Percentiles rank a stretch among this genome's conserved stretches.
phyloP scores from a whole-genome alignment of 92 coral and sea anemone species.

The Hydrozoanthus gracilis region DNA sequence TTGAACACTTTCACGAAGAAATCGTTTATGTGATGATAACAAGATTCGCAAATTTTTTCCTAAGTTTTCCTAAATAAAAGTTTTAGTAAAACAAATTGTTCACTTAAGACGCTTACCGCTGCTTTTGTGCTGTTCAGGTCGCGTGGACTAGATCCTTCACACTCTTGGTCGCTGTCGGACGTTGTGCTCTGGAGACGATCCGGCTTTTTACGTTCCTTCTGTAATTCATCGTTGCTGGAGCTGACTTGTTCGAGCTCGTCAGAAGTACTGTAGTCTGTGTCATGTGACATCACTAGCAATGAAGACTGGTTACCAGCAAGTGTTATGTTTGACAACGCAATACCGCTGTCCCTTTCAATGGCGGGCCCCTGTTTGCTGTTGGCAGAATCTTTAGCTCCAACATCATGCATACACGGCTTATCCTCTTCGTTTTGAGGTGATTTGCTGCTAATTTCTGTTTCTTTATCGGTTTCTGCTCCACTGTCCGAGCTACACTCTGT shows the following conservation, averaged over 20 bases:
- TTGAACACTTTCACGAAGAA: too few species aligned
- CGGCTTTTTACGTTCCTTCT: background rate
- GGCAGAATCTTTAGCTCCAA: background rate
- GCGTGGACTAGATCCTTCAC: background rate
- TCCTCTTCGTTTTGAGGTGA: background rate
- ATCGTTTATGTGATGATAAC: too few species aligned
- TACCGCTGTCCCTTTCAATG: constrained; percentile 11
- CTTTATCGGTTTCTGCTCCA: background rate
- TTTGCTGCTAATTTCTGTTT: background rate
- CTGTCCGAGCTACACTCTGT: constrained; percentile 34
- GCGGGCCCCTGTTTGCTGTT: background rate
- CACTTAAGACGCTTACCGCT: background rate
- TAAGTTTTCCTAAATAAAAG: too few species aligned
- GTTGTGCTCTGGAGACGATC: background rate
- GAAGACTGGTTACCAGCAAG: constrained; percentile 15
- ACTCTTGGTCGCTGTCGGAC: background rate
- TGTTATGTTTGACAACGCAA: background rate
- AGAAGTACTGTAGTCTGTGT: constrained; percentile 13
- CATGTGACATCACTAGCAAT: constrained; percentile 39
- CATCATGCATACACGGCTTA: background rate
- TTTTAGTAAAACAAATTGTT: too few species aligned
- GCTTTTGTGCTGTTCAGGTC: background rate
- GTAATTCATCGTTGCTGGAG: background rate
- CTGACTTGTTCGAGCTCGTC: background rate
- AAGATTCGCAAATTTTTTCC: too few species aligned